Conservation (phyloP, 2,113 vertebrate species). For the Synodontis membranacea region DNA sequence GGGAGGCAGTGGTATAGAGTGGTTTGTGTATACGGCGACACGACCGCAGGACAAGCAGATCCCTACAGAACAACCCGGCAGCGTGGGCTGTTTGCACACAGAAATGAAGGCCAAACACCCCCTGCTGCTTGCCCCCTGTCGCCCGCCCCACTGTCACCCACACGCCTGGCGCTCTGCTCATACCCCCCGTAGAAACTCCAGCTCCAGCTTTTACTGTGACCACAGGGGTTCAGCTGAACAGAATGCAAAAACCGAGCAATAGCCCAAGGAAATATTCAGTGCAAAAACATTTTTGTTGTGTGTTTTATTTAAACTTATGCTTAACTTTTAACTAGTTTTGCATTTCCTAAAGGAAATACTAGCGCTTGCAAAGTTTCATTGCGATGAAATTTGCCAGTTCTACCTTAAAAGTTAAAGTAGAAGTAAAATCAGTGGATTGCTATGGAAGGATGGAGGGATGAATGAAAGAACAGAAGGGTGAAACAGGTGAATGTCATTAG, state of each 20-base stretch:
- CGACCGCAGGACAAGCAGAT: constrained; percentile 30
- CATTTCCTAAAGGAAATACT: too few relatives aligned
- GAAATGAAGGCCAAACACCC: constrained; percentile 16
- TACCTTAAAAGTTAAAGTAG: too few relatives aligned
- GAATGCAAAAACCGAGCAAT: not conserved
- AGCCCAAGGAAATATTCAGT: not conserved
- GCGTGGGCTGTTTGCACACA: constrained; percentile 47
- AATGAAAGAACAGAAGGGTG: too few relatives aligned
- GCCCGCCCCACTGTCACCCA: not conserved
- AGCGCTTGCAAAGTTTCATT: too few relatives aligned
- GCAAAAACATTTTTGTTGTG: not conserved
- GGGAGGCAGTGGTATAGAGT: constrained; percentile 28
- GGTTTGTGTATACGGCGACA: constrained; percentile 34
- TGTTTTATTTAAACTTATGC: not conserved
- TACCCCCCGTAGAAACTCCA: not conserved
- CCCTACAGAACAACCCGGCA: constrained; percentile 18
- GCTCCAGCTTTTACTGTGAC: not conserved
- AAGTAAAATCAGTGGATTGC: too few relatives aligned
- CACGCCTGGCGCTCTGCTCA: not conserved
- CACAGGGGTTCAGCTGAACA: not conserved
- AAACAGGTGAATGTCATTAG: too few relatives aligned
- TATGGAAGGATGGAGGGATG: too few relatives aligned
- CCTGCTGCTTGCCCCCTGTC: not conserved
- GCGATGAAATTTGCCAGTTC: too few relatives aligned
- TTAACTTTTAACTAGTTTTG: not conserved